These are phyloP conservation scores for Scaptomyza montana DNA, from an alignment of 1,140 invertebrate genomes.

Conservation along the genomic window DNA sequence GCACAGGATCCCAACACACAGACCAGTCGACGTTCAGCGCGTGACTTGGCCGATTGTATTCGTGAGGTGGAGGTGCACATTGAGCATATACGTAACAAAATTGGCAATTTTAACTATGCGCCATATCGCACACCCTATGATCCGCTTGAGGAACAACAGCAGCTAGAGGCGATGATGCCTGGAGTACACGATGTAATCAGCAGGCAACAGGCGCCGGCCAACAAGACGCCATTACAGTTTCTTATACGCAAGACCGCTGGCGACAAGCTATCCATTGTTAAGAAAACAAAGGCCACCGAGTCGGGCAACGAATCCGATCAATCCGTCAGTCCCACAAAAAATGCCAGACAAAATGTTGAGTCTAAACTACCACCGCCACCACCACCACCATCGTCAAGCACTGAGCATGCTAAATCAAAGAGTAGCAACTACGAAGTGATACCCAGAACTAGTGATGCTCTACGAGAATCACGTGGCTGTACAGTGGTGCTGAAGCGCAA, in stretches of 20 bases:
- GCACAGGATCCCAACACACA: slow-evolving; percentile 87
- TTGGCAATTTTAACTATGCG: slow-evolving; percentile 91
- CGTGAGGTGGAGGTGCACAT: slow-evolving; percentile 90
- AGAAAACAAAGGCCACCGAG: slow-evolving; percentile 69
- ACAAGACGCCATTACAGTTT: slow-evolving; percentile 76
- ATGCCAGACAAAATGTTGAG: slow-evolving; percentile 24
- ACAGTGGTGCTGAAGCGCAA: slow-evolving; percentile 78
- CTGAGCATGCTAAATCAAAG: slow-evolving; percentile 53
- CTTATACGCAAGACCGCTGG: slow-evolving; percentile 79
- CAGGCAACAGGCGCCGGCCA: slow-evolving; percentile 72
- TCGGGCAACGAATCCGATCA: slow-evolving; percentile 77
- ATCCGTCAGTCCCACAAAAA: slow-evolving; percentile 54
- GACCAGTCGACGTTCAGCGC: slow-evolving; percentile 83
- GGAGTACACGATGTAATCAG: slow-evolving; percentile 72
- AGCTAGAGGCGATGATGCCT: slow-evolving; percentile 89
- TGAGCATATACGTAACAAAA: slow-evolving; percentile 88
- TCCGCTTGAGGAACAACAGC: slow-evolving; percentile 87
- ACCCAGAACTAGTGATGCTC: slow-evolving; percentile 49
- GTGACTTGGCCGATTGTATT: slow-evolving; percentile 84
- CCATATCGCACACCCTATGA: slow-evolving; percentile 89
- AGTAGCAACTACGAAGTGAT: slow-evolving; percentile 75
- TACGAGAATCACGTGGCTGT: slow-evolving; percentile 61
- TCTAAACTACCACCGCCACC: neutral
- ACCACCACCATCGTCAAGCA: neutral
- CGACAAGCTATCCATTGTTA: slow-evolving; percentile 80